Evolutionary conservation across 2,888 invertebrate genomes (phyloP), one percentile per base, ranked within the genome.

Genomic region (Melinaea menophilus): DNA sequence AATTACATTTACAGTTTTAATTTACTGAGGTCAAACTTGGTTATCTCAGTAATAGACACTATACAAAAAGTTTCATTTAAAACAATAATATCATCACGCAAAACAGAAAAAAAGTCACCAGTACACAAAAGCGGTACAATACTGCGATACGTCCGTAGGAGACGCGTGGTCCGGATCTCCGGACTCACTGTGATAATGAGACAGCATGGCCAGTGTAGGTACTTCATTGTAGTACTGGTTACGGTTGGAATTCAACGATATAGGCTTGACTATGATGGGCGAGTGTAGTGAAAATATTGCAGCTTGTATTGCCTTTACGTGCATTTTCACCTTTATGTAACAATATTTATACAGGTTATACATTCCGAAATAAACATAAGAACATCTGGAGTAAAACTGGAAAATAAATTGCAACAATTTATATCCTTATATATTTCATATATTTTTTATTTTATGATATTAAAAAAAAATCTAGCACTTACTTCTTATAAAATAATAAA

Each of bases 151-250:
- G 93, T 80, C 70, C 93, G 93, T 55, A 95, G 84, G 71, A 92
- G 91, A 47, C 94, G 84, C 0, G 93, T 92, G 2, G 92, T 89
- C 47, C 85, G 87, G 0, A 82, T 83, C 59, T 90, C 85, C 4
- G 93, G 88, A 46, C 93, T 93, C 62, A 95, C 90, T 0, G 94
- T 92, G 48, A 95, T 81, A 63, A 95, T 90, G 4, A 94, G 91
- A 71, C 93, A 93, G 33, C 92, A 86, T 0, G 95, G 94, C 54
- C 92, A 91, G 34, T 93, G 91, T 55, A 95, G 83, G 57, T 92
- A 80, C 69, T 90, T 89, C 3, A 93, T 93, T 0, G 94, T 93
- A 68, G 89, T 77, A 0, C 92, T 92, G 4, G 88, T 87, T 4
- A 94, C 94, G 0, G 94, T 94, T 1, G 94, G 91, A 2, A 94